A percentile compares a stretch with the other conserved stretches of the same genome.
These are phyloP conservation scores for Indicator maculatus DNA, from an alignment of 2,113 vertebrate species.

Conservation along the genomic window DNA sequence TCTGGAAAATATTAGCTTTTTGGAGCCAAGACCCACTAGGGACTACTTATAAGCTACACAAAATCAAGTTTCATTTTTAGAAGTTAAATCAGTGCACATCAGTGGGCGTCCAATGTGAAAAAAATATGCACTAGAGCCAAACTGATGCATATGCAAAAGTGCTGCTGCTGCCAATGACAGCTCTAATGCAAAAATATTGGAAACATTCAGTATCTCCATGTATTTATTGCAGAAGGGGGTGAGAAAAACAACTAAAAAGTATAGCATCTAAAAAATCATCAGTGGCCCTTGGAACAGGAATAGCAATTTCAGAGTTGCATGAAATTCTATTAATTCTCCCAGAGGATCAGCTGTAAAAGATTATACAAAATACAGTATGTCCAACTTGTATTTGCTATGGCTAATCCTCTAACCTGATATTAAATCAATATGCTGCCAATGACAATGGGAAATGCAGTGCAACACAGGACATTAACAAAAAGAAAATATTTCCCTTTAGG, in stretches of 20 bases:
- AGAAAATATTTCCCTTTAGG: slow-evolving; percentile 40
- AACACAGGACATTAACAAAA: slow-evolving; percentile 23
- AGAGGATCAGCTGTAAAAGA: slow-evolving; percentile 33
- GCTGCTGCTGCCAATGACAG: slow-evolving; percentile 57
- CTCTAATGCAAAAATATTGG: slow-evolving; percentile 56
- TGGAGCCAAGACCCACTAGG: slow-evolving; percentile 64
- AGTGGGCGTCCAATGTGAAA: slow-evolving; percentile 68
- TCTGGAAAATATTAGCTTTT: slow-evolving; percentile 79
- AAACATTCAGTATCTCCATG: slow-evolving; percentile 36
- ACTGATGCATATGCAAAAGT: slow-evolving; percentile 69
- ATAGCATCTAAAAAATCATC: slow-evolving; percentile 43
- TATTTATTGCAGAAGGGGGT: slow-evolving; percentile 16
- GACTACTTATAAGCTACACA: slow-evolving; percentile 76
- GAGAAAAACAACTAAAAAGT: slow-evolving; percentile 30
- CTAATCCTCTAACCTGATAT: slow-evolving; percentile 60
- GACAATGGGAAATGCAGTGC: slow-evolving; percentile 37
- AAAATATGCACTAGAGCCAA: slow-evolving; percentile 65
- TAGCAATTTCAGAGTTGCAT: slow-evolving; percentile 37
- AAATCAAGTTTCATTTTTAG: slow-evolving; percentile 80
- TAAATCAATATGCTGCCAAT: slow-evolving; percentile 61
- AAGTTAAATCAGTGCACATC: slow-evolving; percentile 75
- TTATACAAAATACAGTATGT: slow-evolving; percentile 50
- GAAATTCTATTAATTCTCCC: slow-evolving; percentile 63
- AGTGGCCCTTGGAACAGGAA: slow-evolving; percentile 39
- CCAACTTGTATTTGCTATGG: slow-evolving; percentile 10